Evolutionary conservation across 2,797 vertebrate genomes (phyloP).

Genomic region (Bradypus variegatus): DNA sequence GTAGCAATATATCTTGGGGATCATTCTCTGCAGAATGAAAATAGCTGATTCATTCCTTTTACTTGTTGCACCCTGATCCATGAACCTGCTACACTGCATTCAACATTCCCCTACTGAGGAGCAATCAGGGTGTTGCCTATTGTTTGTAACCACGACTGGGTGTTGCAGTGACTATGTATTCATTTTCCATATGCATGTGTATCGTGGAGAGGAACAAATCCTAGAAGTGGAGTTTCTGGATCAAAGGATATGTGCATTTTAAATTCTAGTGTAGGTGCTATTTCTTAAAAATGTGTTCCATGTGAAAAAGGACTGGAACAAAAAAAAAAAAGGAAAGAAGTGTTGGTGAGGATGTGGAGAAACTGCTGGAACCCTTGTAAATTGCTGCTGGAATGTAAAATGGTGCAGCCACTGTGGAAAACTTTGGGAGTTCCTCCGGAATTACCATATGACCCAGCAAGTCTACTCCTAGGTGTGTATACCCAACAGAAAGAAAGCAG

Average conservation of each 20-base stretch:
- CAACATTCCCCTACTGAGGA: background rate
- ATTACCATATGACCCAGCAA: no score
- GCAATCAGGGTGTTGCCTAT: background rate
- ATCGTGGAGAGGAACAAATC: background rate
- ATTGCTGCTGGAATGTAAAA: no score
- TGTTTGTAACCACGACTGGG: background rate
- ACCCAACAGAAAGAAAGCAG: no score
- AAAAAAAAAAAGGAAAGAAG: no score
- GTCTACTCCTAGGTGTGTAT: no score
- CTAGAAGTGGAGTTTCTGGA: background rate
- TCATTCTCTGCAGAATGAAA: background rate
- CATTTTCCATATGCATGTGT: background rate
- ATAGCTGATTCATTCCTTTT: background rate
- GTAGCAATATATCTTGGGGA: background rate
- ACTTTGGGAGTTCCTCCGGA: no score
- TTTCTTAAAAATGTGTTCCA: background rate
- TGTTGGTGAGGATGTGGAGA: no score
- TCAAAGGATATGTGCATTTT: background rate
- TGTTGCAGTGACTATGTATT: background rate
- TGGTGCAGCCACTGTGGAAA: no score
- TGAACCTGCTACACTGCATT: background rate
- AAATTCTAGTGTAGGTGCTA: background rate
- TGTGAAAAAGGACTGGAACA: background rate
- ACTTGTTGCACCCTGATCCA: background rate
- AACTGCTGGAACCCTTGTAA: no score